Conservation (phyloP, 2,797 vertebrate species). For the Sebastes glaucus region DNA sequence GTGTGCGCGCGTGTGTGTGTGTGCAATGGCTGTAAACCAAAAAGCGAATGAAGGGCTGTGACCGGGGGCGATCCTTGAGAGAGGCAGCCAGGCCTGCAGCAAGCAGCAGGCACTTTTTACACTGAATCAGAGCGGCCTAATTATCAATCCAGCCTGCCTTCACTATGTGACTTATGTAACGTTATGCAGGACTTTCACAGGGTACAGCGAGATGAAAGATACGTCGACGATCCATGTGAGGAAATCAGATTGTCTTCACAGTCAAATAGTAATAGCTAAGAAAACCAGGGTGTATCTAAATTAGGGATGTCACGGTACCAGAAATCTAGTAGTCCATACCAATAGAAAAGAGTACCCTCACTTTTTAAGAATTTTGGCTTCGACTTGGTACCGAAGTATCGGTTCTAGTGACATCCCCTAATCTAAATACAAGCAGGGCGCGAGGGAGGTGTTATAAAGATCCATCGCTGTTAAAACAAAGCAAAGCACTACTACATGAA, state of each 20-base stretch:
- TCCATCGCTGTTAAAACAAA: not conserved
- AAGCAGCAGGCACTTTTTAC: constrained; percentile 36
- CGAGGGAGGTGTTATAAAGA: not conserved
- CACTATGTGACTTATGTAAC: not conserved
- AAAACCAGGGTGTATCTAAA: not conserved
- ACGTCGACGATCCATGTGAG: not conserved
- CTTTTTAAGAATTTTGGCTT: too few species aligned
- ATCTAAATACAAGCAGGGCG: not conserved
- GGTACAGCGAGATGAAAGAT: not conserved
- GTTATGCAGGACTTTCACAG: not conserved
- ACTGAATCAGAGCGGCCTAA: constrained; percentile 30
- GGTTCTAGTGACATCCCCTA: too few species aligned
- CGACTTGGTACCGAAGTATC: too few species aligned
- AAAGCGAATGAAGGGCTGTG: constrained; percentile 47
- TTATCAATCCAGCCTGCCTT: constrained; percentile 21
- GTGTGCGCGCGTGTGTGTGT: not conserved
- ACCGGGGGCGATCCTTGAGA: constrained; percentile 39
- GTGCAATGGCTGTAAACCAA: constrained; percentile 34
- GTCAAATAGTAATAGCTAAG: not conserved
- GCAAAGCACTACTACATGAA: too few species aligned
- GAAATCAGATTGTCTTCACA: not conserved
- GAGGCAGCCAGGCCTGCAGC: constrained; percentile 44
- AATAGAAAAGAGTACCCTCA: too few species aligned
- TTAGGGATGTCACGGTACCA: too few species aligned
- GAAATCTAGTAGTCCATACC: too few species aligned